phyloP scores from a whole-genome alignment of 2,888 invertebrate species.

The Eupelmus urozonus region DNA sequence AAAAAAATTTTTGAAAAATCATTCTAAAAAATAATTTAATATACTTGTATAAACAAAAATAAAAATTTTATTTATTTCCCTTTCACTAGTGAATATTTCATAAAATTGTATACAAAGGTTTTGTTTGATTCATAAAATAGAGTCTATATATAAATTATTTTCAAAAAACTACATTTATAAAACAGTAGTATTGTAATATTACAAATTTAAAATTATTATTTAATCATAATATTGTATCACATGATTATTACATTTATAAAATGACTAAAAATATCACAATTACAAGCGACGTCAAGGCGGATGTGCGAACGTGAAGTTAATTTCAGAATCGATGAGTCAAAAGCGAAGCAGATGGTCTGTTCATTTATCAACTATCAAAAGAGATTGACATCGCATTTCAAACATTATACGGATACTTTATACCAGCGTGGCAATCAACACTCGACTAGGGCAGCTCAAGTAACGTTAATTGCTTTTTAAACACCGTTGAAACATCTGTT shows the following conservation, averaged over 20 bases:
- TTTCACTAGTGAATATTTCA: too few species aligned
- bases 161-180: too few species aligned
- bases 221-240: too few species aligned
- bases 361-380: conserved; percentile 43
- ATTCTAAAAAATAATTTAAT: too few species aligned
- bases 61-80: too few species aligned
- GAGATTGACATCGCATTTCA: conserved; percentile 36
- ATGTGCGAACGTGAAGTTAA: conserved; percentile 34
- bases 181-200: too few species aligned
- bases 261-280: background rate
- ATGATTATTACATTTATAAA: background rate
- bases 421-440: background rate
- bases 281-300: background rate
- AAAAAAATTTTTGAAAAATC: too few species aligned
- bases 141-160: too few species aligned
- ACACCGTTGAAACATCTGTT: background rate
- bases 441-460: background rate
- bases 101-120: too few species aligned
- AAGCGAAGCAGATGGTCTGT: conserved; percentile 34
- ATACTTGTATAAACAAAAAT: too few species aligned
- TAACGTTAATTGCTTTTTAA: background rate
- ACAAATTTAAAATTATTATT: too few species aligned
- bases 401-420: conserved; percentile 35
- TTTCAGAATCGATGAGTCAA: conserved; percentile 45
- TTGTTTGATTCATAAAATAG: too few species aligned